A percentile compares a stretch with the other conserved stretches of the same genome.
Evolutionary conservation across 2,888 invertebrate genomes (phyloP).

Genomic region (Embidobia sp.): DNA sequence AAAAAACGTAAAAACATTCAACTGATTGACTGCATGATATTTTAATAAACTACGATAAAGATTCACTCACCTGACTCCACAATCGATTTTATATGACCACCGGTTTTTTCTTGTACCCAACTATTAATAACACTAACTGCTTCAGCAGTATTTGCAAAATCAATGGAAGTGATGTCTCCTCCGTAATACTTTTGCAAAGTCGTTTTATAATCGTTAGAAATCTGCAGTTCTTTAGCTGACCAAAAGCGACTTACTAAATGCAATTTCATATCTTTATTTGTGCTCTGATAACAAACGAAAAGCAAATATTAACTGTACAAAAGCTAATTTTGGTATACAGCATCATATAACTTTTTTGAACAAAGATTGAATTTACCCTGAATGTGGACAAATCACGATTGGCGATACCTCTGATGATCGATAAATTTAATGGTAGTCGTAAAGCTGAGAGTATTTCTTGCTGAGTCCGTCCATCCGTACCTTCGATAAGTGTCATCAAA

Average conservation of each 20-base stretch:
- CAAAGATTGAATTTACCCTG: slow-evolving; percentile 73
- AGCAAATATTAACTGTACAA: slow-evolving; percentile 7
- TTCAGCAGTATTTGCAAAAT: slow-evolving; percentile 82
- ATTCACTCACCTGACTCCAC: slow-evolving; percentile 83
- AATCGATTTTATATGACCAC: slow-evolving; percentile 83
- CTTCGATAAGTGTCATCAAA: slow-evolving; percentile 85
- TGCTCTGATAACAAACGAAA: slow-evolving; percentile 64
- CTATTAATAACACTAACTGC: slow-evolving; percentile 83
- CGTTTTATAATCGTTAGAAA: slow-evolving; percentile 81
- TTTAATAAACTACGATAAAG: no score
- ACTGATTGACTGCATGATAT: no score
- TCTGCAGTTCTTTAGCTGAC: slow-evolving; percentile 57
- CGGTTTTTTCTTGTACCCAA: slow-evolving; percentile 84
- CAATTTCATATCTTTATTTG: slow-evolving; percentile 68
- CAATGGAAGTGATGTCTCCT: slow-evolving; percentile 82
- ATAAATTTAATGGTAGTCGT: slow-evolving; percentile 82
- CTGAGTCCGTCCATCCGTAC: slow-evolving; percentile 84
- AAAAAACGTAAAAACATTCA: no score
- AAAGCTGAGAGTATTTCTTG: slow-evolving; percentile 84
- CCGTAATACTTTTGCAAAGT: slow-evolving; percentile 82
- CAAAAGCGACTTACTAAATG: slow-evolving; percentile 73
- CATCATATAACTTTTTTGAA: slow-evolving; percentile 1
- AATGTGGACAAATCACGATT: slow-evolving; percentile 72
- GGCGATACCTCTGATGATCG: slow-evolving; percentile 67
- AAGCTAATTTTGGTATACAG: no score